Evolutionary conservation across 2,888 invertebrate species (phyloP).

Genomic region (Machimus atricapillus): DNA sequence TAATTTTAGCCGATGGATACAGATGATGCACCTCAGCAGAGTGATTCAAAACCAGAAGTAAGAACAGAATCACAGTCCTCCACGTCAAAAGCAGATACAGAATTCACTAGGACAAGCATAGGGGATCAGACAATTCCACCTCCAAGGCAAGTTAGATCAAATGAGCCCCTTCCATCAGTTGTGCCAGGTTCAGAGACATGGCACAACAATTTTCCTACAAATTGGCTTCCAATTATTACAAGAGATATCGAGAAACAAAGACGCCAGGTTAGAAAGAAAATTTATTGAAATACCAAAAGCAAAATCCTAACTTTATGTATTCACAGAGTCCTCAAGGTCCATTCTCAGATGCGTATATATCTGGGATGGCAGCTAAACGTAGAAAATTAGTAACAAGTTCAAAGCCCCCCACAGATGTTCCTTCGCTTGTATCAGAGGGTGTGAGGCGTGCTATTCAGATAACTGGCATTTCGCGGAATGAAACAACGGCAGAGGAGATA

Average conservation of each 20-base stretch:
- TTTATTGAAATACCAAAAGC: neutral
- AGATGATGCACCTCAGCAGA: conserved; percentile 58
- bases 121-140: conserved; percentile 26
- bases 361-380: conserved; percentile 88
- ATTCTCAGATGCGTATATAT: conserved; percentile 89
- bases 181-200: conserved; percentile 67
- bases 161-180: conserved; percentile 64
- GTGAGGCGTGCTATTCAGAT: conserved; percentile 58
- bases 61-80: conserved; percentile 50
- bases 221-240: conserved; percentile 89
- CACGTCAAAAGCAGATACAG: conserved; percentile 47
- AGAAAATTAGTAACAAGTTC: conserved; percentile 72
- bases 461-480: conserved; percentile 50
- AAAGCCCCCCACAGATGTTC: conserved; percentile 57
- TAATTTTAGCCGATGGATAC: conserved; percentile 63
- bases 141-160: conserved; percentile 43
- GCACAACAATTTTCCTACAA: conserved; percentile 72
- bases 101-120: neutral
- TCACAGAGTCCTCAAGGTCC: conserved; percentile 63
- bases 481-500: conserved; percentile 46
- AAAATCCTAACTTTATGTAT: neutral
- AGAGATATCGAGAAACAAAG: conserved; percentile 79
- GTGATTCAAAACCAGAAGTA: conserved; percentile 51
- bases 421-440: conserved; percentile 57
- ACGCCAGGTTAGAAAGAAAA: conserved; percentile 61